Evolutionary conservation across 2,113 vertebrate species (phyloP).

Genomic region (Mohoua ochrocephala): DNA sequence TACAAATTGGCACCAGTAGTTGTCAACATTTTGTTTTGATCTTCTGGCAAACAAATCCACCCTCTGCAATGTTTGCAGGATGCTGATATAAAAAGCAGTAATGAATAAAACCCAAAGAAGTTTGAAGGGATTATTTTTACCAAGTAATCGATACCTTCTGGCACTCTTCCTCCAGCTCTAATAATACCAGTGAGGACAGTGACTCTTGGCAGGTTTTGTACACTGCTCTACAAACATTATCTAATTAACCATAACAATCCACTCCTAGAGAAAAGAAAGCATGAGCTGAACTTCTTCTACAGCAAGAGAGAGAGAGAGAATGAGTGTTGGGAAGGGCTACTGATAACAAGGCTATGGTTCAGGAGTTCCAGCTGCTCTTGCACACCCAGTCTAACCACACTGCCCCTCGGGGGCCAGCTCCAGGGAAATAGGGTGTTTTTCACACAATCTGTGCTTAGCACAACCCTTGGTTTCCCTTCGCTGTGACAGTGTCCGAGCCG

Average conservation of each 20-base stretch:
- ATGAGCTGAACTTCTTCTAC: background rate
- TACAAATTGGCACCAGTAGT: constrained; percentile 17
- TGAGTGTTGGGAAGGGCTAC: background rate
- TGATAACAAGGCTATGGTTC: background rate
- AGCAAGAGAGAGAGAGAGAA: background rate
- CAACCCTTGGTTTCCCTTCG: background rate
- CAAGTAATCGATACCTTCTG: constrained; percentile 39
- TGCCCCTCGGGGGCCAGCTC: background rate
- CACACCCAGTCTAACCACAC: accelerated
- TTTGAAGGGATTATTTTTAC: constrained; percentile 46
- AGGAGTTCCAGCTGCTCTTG: background rate
- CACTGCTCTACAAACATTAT: background rate
- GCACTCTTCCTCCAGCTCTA: background rate
- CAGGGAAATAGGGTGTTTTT: background rate
- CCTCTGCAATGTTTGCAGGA: constrained; percentile 28
- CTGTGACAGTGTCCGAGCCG: background rate
- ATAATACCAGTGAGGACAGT: background rate
- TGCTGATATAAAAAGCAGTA: background rate
- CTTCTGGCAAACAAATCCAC: constrained; percentile 48
- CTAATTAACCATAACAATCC: background rate
- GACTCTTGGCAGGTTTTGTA: background rate
- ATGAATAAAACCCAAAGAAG: background rate
- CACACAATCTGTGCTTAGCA: background rate
- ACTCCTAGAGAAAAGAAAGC: background rate
- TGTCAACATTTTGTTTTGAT: constrained; percentile 45